Evolutionary conservation across 2,797 vertebrate species (phyloP), one percentile per base, ranked within the genome.

Genomic region (Thalassophryne amazonica): DNA sequence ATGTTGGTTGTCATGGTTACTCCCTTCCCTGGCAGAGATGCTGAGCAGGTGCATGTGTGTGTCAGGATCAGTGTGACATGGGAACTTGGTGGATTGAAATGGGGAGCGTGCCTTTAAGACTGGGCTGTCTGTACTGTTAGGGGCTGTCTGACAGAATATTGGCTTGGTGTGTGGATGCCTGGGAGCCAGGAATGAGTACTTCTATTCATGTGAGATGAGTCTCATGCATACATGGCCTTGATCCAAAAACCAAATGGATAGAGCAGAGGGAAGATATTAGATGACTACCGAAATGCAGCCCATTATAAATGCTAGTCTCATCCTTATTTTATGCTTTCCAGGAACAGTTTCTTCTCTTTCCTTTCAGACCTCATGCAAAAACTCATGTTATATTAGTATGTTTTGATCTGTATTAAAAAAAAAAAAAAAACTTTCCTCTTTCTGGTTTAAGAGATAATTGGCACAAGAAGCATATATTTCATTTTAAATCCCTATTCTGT

Each of bases 1-100:
- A 86, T 85, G 78, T 81, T 67, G 83, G 86, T 90, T 86, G 81
- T 71, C 87, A 88, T 88, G 82, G 86, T 82, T 80, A 88, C 83
- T 54, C 71, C 50, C 67, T 78, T 78, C 80, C 67, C 83, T 87
- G 80, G 84, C 83, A 87, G 80, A 74, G 85, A 81, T 86, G 80
- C 78, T 52, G 76, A 81, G 82, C 86, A 88, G 87, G 87, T 87
- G 84, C 85, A 83, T 70, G 84, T 43, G 73, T 78, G 79, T 83
- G 80, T 86, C 77, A 69, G 79, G 70, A 83, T 78, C 79, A 78
- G 73, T 73, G 77, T 83, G 87, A 85, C 86, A 85, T 82, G 80
- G 82, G 86, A 85, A 87, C 80, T 84, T 64, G n/a, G 85, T 82
- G 71, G 69, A 71, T 81, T 69, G 84, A 86, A 81, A 73, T 80